These are phyloP conservation scores for Dicrurus megarhynchus DNA, from an alignment of 2,113 vertebrate genomes.

Conservation along the genomic window DNA sequence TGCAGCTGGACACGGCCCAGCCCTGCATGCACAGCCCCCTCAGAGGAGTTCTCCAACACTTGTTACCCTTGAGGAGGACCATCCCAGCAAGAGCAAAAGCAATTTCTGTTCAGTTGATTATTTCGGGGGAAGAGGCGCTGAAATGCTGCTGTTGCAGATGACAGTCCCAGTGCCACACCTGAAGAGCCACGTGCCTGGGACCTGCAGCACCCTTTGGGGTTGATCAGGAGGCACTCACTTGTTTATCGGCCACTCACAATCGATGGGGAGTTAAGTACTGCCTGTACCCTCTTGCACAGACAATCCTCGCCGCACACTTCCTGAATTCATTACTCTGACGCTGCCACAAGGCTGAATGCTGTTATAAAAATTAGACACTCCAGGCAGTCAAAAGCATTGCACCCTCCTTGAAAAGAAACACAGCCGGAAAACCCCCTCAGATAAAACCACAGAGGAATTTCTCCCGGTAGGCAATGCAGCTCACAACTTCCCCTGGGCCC, in stretches of 20 bases:
- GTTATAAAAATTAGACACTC: slow-evolving; percentile 13
- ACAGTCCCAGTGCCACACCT: not conserved
- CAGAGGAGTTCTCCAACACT: not conserved
- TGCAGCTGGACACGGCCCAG: not conserved
- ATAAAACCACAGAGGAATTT: not conserved
- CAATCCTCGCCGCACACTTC: not conserved
- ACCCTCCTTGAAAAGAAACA: not conserved
- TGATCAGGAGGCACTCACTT: not conserved
- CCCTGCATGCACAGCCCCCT: not conserved
- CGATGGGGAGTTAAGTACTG: slow-evolving; percentile 35
- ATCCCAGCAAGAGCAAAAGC: not conserved
- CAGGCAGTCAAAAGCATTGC: not conserved
- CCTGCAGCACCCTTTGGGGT: not conserved
- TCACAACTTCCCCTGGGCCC: not conserved
- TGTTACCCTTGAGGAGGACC: rapidly evolving
- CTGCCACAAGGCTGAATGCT: slow-evolving; percentile 14
- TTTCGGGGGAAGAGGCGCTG: not conserved
- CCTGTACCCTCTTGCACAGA: not conserved
- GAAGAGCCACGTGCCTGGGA: rapidly evolving
- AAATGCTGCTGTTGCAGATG: not conserved
- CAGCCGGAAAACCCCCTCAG: not conserved
- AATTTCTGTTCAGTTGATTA: not conserved
- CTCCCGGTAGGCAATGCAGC: not conserved
- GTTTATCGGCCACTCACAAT: not conserved
- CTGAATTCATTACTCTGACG: slow-evolving; percentile 23